Evolutionary conservation across 2,888 invertebrate species (phyloP), one percentile per base, ranked within the genome.

Genomic region (Lissonota sp.): DNA sequence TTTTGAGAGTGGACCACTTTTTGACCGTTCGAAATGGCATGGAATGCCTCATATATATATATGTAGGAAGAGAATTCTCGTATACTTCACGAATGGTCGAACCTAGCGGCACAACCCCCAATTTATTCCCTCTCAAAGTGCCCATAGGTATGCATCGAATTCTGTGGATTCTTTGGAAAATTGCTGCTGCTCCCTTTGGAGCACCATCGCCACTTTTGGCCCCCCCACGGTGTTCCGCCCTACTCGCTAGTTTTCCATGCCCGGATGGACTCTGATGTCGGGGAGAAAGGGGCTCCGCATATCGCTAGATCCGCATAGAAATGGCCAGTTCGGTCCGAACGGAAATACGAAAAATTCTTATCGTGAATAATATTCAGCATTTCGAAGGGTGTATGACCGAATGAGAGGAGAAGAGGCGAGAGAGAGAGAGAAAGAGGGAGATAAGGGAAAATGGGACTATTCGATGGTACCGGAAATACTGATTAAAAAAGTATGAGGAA

Each of bases 311-410:
- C 44, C 84, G 90, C 87, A 90, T 90, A 87, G 87, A 86, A 90
- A 89, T 87, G 85, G 83, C 86, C 87, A 72, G 70, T 84, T 85
- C 85, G 60, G 71, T 40, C 75, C 72, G 57, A 67, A 79, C 76
- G 83, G 85, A 87, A 84, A 87, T 87, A 85, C 86, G 84, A 86
- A 86, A 87, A 87, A 89, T 90, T 87, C 88, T 87, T 88, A 88
- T 88, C 83, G 87, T 84, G 83, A 85, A 87, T 88, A 85, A 88
- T 88, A 88, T 88, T 88, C 88, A 88, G 88, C 89, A 87, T 74
- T 71, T 78, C 60, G 73, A 49, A 72, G 73, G 77, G 53, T 66
- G 42, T 57, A 51, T 53, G 70, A 66, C 55, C 26, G 44, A 10
- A 3, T 5, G 51, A 12, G 26, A 57, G 42, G 8, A n/a, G 58